Base-by-base conservation (phyloP, 1,140 invertebrate genomes). In the Macrosteles quadrilineatus region DNA sequence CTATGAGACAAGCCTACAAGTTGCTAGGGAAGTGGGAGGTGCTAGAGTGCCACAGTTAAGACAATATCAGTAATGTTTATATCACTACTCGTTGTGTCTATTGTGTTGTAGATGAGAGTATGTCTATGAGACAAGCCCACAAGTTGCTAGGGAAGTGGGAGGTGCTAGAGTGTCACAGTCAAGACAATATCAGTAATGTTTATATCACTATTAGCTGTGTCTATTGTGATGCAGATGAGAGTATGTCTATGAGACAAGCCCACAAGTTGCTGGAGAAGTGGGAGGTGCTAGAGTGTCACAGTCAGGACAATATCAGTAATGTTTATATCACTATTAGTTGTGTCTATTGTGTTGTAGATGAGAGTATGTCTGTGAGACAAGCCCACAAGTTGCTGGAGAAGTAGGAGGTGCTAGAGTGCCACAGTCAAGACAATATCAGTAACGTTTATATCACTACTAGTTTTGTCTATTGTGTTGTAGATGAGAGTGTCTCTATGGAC, bases 321-420 rank as follows among this genome's bases (percentile, higher is more conserved):
- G n/a, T n/a, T n/a, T n/a, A n/a, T n/a, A n/a, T n/a, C n/a, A n/a
- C n/a, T n/a, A n/a, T n/a, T n/a, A n/a, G n/a, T n/a, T n/a, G n/a
- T n/a, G n/a, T n/a, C n/a, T n/a, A n/a, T n/a, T n/a, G n/a, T n/a
- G n/a, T n/a, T 83, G 64, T 79, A 95, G 93, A 87, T 72, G 94
- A 95, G 81, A 91, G 91, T 79, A 85, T 93, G 32, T 91, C 90
- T 25, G 87, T 90, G 2, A 91, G 89, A 76, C 95, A 95, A 81
- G 90, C 91, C 43, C 77, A 94, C 9, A 90, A 91, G 73, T 76
- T 93, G 1, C 87, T 93, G 50, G 86, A 93, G 75, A 87, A 91
- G 72, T 91, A 89, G 88, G 86, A 88, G 67, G 84, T 92, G 14
- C 76, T 95, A 30, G 89, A 94, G 67, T 86, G 88, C 77, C 86